Evolutionary conservation across 2,888 invertebrate genomes (phyloP).

Genomic region (Bugula neritina): DNA sequence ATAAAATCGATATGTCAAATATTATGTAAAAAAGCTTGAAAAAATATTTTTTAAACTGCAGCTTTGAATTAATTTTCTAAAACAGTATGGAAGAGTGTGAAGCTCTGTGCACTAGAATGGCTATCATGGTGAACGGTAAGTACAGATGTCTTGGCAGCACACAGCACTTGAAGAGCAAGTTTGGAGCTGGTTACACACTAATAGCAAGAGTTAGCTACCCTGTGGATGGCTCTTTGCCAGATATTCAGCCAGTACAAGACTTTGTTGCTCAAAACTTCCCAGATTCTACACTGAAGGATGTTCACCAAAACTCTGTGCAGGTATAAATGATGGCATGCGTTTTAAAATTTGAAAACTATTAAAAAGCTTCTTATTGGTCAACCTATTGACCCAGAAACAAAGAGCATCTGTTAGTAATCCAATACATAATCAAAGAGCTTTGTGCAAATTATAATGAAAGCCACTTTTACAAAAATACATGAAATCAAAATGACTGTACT

Average conservation of each 20-base stretch:
- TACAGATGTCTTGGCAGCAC: conserved; percentile 68
- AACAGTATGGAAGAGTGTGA: conserved; percentile 77
- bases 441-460: no score
- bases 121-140: conserved; percentile 68
- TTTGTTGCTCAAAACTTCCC: conserved; percentile 59
- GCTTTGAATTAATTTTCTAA: neutral
- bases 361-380: no score
- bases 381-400: no score
- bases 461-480: no score
- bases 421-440: no score
- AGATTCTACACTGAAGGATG: conserved; percentile 63
- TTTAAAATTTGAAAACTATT: no score
- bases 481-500: no score
- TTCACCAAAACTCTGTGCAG: conserved; percentile 59
- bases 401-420: no score
- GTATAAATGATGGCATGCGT: no score
- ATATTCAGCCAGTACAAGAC: conserved; percentile 33
- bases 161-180: conserved; percentile 65
- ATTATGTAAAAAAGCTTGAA: no score
- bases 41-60: no score
- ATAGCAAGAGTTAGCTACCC: conserved; percentile 29
- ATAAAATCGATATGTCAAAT: no score
- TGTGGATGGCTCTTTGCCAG: neutral
- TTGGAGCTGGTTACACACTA: conserved; percentile 64
- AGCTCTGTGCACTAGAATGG: conserved; percentile 68